These are phyloP conservation scores for Reticulitermes speratus DNA, from an alignment of 1,140 invertebrate genomes.

Conservation along the genomic window DNA sequence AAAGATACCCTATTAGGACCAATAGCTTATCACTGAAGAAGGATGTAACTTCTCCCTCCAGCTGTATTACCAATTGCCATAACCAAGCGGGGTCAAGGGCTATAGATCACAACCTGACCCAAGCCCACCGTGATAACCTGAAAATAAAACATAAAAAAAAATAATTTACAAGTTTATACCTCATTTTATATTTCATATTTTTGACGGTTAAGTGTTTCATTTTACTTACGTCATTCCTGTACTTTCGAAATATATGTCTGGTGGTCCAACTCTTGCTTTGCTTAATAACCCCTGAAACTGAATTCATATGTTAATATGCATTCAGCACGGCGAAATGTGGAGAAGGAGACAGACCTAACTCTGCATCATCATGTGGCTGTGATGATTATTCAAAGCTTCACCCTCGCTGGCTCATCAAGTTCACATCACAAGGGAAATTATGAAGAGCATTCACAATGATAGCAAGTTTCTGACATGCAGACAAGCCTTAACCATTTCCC, in stretches of 20 bases:
- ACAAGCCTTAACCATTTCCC: too few relatives aligned
- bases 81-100: too few relatives aligned
- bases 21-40: too few relatives aligned
- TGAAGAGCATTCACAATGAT: not conserved
- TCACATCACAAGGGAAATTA: conserved; percentile 15
- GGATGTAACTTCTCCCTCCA: too few relatives aligned
- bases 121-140: too few relatives aligned
- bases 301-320: conserved; percentile 27
- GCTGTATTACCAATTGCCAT: too few relatives aligned
- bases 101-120: too few relatives aligned
- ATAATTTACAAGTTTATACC: too few relatives aligned
- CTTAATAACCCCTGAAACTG: conserved; percentile 29
- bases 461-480: not conserved
- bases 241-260: not conserved
- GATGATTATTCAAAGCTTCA: conserved; percentile 28
- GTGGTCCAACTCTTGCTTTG: not conserved
- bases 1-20: too few relatives aligned
- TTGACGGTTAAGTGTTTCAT: not conserved
- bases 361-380: not conserved
- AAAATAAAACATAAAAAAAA: too few relatives aligned
- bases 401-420: not conserved
- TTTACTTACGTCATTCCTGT: not conserved
- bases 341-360: not conserved
- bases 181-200: too few relatives aligned
- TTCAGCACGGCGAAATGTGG: not conserved